Conservation (phyloP, 2,888 invertebrate genomes). For the Muschampia plurimacula region DNA sequence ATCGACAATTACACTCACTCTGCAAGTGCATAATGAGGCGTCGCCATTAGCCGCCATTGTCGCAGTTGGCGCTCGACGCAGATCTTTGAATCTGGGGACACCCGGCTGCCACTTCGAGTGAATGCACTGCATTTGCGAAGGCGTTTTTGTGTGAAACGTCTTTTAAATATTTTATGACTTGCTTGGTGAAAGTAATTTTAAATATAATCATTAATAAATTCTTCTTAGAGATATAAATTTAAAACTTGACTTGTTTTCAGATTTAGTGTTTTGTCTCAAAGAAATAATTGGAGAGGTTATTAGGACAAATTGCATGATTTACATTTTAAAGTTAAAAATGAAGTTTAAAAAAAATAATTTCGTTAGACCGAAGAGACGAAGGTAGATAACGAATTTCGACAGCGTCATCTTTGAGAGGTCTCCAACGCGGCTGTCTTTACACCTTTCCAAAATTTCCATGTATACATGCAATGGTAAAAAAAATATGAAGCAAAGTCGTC, state of each 20-base stretch:
- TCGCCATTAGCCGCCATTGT: constrained; percentile 75
- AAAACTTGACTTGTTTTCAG: not conserved
- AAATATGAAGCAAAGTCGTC: constrained; percentile 47
- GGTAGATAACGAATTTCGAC: constrained; percentile 9
- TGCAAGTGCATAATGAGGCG: constrained; percentile 62
- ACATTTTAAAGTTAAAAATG: not conserved
- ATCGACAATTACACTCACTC: constrained; percentile 40
- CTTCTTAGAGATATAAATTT: not conserved
- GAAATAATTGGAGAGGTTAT: too few species aligned
- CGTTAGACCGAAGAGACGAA: constrained; percentile 8
- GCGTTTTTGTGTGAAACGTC: constrained; percentile 21
- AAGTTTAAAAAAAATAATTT: too few species aligned
- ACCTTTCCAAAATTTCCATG: constrained; percentile 40
- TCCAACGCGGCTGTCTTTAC: constrained; percentile 34
- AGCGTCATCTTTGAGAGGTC: constrained; percentile 19
- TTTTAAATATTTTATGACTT: constrained; percentile 14
- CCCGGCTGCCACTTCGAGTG: constrained; percentile 27
- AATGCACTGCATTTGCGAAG: constrained; percentile 28
- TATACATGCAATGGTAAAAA: constrained; percentile 44
- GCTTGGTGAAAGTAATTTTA: constrained; percentile 26
- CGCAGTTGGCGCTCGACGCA: constrained; percentile 64
- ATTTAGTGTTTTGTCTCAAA: not conserved
- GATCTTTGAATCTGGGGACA: constrained; percentile 50
- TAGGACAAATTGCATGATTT: not conserved
- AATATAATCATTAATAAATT: not conserved